Conservation (phyloP, 2,888 invertebrate species). For the Apamea sordens region DNA sequence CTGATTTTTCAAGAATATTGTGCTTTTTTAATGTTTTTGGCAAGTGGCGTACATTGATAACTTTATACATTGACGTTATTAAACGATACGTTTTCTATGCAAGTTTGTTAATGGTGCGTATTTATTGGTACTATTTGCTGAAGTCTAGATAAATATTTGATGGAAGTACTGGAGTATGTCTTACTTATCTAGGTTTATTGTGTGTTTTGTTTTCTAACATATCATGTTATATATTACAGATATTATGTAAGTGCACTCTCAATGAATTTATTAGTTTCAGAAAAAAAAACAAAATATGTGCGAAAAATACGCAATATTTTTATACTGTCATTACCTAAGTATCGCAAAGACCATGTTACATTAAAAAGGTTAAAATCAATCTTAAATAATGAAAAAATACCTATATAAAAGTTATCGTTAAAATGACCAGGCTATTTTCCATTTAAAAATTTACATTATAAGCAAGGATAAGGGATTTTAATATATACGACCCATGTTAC, state of each 20-base stretch:
- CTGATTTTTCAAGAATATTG: conserved; percentile 72
- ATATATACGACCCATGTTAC: conserved; percentile 75
- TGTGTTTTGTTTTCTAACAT: conserved; percentile 52
- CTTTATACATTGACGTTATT: conserved; percentile 62
- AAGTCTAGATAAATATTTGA: conserved; percentile 63
- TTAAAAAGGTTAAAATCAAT: background rate
- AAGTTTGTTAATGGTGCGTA: conserved; percentile 66
- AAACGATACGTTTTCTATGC: conserved; percentile 32
- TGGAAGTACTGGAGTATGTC: conserved; percentile 47
- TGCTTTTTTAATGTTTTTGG: conserved; percentile 59
- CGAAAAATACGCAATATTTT: background rate
- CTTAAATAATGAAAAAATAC: background rate
- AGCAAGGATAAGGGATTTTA: conserved; percentile 63
- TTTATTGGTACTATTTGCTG: conserved; percentile 57
- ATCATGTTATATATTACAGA: conserved; percentile 20
- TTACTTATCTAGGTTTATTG: conserved; percentile 56
- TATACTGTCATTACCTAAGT: background rate
- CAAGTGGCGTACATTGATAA: conserved; percentile 61
- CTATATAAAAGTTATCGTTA: background rate
- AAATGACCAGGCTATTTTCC: conserved; percentile 21
- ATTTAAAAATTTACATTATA: conserved; percentile 62
- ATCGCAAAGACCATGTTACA: background rate
- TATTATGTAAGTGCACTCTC: conserved; percentile 7
- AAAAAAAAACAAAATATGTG: background rate
- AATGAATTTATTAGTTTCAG: background rate